phyloP scores from a whole-genome alignment of 1,140 invertebrate genomes.

The Holcopasites calliopsidis region DNA sequence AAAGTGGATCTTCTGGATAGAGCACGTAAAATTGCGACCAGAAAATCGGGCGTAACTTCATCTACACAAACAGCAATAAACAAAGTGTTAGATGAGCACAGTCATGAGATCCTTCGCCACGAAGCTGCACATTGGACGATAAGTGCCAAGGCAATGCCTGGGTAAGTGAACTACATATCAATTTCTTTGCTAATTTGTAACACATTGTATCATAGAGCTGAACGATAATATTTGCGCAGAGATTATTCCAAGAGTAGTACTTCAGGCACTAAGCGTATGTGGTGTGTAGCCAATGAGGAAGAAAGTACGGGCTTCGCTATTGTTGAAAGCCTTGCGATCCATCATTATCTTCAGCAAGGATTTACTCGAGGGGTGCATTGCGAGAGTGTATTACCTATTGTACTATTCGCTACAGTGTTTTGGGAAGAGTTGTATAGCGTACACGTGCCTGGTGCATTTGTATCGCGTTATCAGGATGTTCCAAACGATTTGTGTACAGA shows the following conservation, averaged over 20 bases:
- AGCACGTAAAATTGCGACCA: conserved; percentile 60
- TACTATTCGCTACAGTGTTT: conserved; percentile 85
- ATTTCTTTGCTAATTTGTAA: no score
- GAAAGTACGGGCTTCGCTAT: conserved; percentile 56
- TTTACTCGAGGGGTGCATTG: conserved; percentile 82
- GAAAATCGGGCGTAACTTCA: conserved; percentile 55
- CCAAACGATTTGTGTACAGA: conserved; percentile 85
- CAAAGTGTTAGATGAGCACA: background rate
- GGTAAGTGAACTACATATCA: no score
- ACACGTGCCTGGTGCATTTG: conserved; percentile 84
- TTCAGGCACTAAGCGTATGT: conserved; percentile 63
- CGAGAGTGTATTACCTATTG: conserved; percentile 84
- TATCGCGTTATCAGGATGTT: conserved; percentile 83
- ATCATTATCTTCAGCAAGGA: conserved; percentile 62
- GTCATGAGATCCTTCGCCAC: conserved; percentile 10
- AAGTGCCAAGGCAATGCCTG: no score
- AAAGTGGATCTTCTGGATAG: conserved; percentile 56
- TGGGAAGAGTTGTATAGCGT: conserved; percentile 88
- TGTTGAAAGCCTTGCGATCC: conserved; percentile 69
- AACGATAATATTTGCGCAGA: no score
- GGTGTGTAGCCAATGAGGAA: conserved; percentile 53
- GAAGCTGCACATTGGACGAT: no score
- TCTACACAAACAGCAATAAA: conserved; percentile 27
- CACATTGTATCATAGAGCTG: no score
- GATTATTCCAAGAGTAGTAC: no score